Conservation (phyloP, 2,888 invertebrate genomes). For the Idaea aversata region DNA sequence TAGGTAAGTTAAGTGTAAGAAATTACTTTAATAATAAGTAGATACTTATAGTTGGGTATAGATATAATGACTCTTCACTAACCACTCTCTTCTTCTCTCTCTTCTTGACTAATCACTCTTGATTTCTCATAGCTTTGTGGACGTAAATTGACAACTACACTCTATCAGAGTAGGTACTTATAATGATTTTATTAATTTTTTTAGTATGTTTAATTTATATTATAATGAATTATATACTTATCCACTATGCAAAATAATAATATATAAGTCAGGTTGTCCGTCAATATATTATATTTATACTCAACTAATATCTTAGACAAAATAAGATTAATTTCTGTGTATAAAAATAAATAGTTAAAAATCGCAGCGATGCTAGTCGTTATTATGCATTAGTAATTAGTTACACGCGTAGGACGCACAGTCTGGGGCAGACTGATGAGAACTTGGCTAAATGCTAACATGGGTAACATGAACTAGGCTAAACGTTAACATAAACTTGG, state of each 20-base stretch:
- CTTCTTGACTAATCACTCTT: not conserved
- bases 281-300: conserved; percentile 9
- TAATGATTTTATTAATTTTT: no score
- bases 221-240: no score
- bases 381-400: conserved; percentile 32
- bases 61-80: conserved; percentile 16
- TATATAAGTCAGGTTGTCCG: no score
- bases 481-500: not conserved
- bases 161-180: no score
- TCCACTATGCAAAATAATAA: no score
- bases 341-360: conserved; percentile 10
- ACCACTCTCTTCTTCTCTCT: not conserved
- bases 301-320: conserved; percentile 5
- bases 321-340: not conserved
- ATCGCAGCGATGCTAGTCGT: conserved; percentile 50
- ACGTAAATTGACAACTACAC: no score
- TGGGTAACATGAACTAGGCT: not conserved
- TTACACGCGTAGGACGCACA: conserved; percentile 54
- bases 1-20: not conserved
- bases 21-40: conserved; percentile 8
- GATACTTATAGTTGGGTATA: conserved; percentile 13
- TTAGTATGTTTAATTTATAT: no score
- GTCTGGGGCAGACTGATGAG: conserved; percentile 28
- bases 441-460: not conserved
- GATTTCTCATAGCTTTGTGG: no score